A percentile compares a stretch with the other conserved stretches of the same genome.
Evolutionary conservation across 2,113 vertebrate genomes (phyloP).

Genomic region (Ophiodon elongatus): DNA sequence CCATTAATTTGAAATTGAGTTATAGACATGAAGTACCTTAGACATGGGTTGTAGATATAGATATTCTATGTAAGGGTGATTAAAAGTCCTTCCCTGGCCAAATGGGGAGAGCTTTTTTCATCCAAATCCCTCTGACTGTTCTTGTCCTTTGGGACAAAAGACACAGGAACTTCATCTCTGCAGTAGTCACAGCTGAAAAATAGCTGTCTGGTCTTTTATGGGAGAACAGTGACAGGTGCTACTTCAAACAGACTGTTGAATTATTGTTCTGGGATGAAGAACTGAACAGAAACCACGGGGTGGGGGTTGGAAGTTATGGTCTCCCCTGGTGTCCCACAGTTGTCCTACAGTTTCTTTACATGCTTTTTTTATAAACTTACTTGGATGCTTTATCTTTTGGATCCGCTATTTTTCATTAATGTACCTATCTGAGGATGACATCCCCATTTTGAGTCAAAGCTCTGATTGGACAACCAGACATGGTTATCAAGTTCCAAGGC

Average conservation of each 20-base stretch:
- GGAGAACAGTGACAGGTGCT: constrained; percentile 18
- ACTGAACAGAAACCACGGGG: not conserved
- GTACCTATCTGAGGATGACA: not conserved
- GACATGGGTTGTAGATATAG: not conserved
- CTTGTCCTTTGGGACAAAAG: constrained; percentile 16
- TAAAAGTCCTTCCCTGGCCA: not conserved
- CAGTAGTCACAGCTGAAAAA: not conserved
- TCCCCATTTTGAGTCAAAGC: not conserved
- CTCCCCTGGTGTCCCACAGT: not conserved
- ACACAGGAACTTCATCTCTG: not conserved
- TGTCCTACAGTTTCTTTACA: not conserved
- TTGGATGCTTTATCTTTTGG: not conserved
- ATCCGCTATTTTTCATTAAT: not conserved
- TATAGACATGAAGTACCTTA: not conserved
- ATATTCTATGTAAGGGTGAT: not conserved
- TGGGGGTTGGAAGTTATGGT: not conserved
- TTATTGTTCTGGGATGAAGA: constrained; percentile 3
- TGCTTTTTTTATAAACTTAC: not conserved
- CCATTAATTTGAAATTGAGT: not conserved
- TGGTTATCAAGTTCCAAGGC: not conserved
- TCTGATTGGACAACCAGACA: not conserved
- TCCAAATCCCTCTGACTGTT: not conserved
- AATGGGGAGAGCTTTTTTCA: not conserved
- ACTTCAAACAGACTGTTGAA: constrained; percentile 12
- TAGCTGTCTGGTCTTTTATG: not conserved